Base-by-base conservation (phyloP, 2,888 invertebrate species). In the Cryptocephalus primarius region DNA sequence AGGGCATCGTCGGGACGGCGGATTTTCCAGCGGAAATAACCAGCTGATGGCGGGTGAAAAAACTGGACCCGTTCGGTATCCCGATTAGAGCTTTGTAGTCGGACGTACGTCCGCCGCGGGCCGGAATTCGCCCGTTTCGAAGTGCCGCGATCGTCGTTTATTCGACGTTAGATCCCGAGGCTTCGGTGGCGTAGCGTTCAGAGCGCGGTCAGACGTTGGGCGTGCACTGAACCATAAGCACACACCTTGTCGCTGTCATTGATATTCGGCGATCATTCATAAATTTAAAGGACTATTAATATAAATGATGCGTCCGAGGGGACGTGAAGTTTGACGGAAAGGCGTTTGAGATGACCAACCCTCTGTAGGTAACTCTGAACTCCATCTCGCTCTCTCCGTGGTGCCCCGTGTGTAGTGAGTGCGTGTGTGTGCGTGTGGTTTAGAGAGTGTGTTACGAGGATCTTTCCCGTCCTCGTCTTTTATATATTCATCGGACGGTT, bases 11-110 rank as follows among this genome's bases (percentile, higher is more conserved):
- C 22, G 22, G 22, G 22, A 22, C 74, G 73, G 76, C 74, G 74
- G 72, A 60, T 68, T 70, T 68, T 63, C 59, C 62, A 22, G 63
- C 60, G 61, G 62, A 66, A 65, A 65, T 67, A 64, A 68, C 69
- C 70, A 71, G 70, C 71, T 71, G 71, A 71, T 71, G 70, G 71
- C 70, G 70, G 70, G 69, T 63, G 68, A 68, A 67, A 66, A 65
- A 66, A 66, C 64, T 65, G 67, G 66, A 66, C 62, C 64, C 59
- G 64, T 22, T 6, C 22, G 22, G 22, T 22, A 22, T 22, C 22
- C 22, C 22, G 22, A 22, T 22, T 22, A 22, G 22, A 2, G 22
- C 22, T 22, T 22, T 22, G 22, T 6, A 6, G 59, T 60, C 55
- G 55, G 56, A 55, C 56, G 51, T 59, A 55, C 56, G 57, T 59